These are phyloP conservation scores for Nansenia antarctica DNA, from an alignment of 2,113 vertebrate genomes.

Conservation along the genomic window DNA sequence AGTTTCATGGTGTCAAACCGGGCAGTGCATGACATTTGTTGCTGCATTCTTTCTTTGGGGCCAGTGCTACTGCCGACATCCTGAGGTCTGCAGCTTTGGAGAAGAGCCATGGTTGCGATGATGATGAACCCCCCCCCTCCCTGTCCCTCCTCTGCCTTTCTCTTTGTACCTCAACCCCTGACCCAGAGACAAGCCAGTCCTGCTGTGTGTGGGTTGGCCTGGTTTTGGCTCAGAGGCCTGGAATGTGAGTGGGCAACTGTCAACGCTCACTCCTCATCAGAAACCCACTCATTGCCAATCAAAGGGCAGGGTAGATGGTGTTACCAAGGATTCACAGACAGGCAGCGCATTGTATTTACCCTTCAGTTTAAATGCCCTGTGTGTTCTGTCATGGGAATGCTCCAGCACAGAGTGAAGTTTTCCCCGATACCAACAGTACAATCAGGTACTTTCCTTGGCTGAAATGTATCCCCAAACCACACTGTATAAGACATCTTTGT, in stretches of 20 bases:
- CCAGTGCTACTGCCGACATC: neutral
- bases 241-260: constrained; percentile 48
- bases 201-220: neutral
- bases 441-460: neutral
- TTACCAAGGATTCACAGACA: neutral
- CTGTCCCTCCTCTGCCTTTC: neutral
- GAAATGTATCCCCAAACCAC: neutral
- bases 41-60: neutral
- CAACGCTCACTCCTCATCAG: constrained; percentile 29
- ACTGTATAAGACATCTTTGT: neutral
- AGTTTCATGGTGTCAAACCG: no score
- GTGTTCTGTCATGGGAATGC: neutral
- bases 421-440: neutral
- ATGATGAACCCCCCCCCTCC: neutral
- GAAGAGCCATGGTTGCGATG: neutral
- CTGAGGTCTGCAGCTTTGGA: neutral
- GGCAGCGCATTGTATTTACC: neutral
- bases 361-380: neutral
- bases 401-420: neutral
- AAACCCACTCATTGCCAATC: neutral
- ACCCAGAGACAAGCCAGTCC: neutral
- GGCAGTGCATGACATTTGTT: neutral
- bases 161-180: neutral
- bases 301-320: neutral
- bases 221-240: constrained; percentile 24